Percentiles rank a stretch among this genome's conserved stretches.
Conservation (phyloP, 2,113 vertebrate genomes). For the Herpailurus yagouaroundi region DNA sequence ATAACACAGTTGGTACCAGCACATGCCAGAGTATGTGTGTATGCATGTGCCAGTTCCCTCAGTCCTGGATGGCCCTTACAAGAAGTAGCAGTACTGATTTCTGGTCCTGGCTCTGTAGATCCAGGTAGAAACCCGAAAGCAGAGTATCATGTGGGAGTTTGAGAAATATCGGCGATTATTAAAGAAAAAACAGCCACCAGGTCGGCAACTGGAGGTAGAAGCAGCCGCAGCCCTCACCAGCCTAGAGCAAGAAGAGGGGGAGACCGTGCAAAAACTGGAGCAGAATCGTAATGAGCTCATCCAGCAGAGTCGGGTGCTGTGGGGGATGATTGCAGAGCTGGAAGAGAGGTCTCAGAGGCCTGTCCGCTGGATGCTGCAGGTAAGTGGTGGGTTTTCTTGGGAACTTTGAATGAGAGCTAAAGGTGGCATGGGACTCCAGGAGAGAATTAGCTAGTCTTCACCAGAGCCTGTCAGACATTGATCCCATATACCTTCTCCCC, state of each 20-base stretch:
- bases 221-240: slow-evolving; percentile 47
- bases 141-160: slow-evolving; percentile 67
- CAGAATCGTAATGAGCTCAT: neutral
- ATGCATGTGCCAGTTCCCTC: neutral
- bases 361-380: slow-evolving; percentile 51
- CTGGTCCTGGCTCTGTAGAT: slow-evolving; percentile 15
- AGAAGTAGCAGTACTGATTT: neutral
- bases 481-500: neutral
- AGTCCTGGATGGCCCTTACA: neutral
- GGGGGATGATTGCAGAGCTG: slow-evolving; percentile 62
- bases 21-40: neutral
- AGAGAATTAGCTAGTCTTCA: neutral
- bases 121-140: slow-evolving; percentile 62
- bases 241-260: slow-evolving; percentile 60
- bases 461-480: neutral
- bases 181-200: neutral
- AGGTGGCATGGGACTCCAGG: neutral
- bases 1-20: neutral
- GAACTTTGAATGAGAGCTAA: neutral
- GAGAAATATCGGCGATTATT: slow-evolving; percentile 61
- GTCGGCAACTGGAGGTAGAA: slow-evolving; percentile 21
- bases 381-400: neutral
- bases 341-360: slow-evolving; percentile 68
- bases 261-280: slow-evolving; percentile 52
- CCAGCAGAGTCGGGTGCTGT: slow-evolving; percentile 59